These are phyloP conservation scores for Sinocyclocheilus maitianheensis DNA, from an alignment of 2,113 vertebrate species.

Conservation along the genomic window DNA sequence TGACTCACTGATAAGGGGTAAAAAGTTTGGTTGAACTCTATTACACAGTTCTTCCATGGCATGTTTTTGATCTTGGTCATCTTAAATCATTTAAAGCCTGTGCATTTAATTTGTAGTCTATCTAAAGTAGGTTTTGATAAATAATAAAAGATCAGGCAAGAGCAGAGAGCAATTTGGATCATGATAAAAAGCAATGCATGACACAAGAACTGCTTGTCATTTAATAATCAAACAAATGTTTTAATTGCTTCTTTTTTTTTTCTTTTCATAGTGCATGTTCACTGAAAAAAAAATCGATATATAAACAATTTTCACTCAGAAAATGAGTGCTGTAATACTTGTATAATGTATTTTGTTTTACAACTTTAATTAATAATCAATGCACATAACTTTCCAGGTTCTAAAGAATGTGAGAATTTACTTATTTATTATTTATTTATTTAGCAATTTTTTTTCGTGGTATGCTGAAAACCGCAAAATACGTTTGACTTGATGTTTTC, in stretches of 20 bases:
- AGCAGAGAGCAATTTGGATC: neutral
- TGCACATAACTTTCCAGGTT: neutral
- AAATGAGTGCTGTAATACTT: too few species aligned
- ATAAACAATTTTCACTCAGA: too few species aligned
- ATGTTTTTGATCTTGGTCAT: neutral
- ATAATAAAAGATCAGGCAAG: slow-evolving; percentile 8
- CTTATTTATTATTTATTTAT: too few species aligned
- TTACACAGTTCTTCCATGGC: neutral
- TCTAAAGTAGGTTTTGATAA: slow-evolving; percentile 18
- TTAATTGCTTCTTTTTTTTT: too few species aligned
- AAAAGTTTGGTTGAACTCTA: neutral
- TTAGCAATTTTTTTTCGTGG: neutral
- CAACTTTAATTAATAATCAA: neutral
- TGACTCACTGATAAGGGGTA: neutral
- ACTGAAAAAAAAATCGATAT: too few species aligned
- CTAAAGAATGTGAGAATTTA: neutral
- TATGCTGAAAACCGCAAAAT: neutral
- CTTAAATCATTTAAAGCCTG: slow-evolving; percentile 21
- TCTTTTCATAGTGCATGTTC: neutral
- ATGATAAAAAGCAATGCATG: neutral
- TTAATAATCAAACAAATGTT: neutral
- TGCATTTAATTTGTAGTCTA: neutral
- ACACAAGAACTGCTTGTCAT: neutral
- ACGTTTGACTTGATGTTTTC: neutral
- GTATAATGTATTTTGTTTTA: neutral